These are phyloP conservation scores for Brachionus manjavacas DNA, from an alignment of 1,140 invertebrate genomes.

Conservation along the genomic window DNA sequence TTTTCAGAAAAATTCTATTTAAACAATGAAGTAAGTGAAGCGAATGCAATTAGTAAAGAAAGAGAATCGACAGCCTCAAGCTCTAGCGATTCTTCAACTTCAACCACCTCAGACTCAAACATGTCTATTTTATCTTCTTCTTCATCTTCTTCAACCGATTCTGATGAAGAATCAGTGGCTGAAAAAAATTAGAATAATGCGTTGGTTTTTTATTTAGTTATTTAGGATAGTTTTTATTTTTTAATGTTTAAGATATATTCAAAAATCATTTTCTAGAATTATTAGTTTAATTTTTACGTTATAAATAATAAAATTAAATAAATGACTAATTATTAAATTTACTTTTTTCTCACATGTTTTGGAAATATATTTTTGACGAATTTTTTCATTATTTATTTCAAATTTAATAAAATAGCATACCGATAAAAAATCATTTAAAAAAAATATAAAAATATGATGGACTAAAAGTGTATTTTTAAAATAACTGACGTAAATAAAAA, in stretches of 20 bases:
- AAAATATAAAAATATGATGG: no score
- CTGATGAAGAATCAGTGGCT: not conserved
- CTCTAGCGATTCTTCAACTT: not conserved
- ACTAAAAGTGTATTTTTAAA: no score
- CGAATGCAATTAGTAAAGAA: not conserved
- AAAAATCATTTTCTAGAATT: not conserved
- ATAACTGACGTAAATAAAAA: no score
- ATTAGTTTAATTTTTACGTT: not conserved
- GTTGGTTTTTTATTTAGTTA: not conserved
- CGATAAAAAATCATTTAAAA: no score
- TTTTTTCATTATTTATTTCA: no score
- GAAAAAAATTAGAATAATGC: not conserved
- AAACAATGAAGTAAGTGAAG: not conserved
- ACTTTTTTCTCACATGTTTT: not conserved
- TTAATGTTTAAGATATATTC: not conserved
- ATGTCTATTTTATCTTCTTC: not conserved
- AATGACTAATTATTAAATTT: not conserved
- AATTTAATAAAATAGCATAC: no score
- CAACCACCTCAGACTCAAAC: not conserved
- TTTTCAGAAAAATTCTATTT: not conserved
- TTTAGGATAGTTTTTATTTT: not conserved
- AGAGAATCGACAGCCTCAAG: not conserved
- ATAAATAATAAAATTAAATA: not conserved
- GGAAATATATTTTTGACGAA: no score
- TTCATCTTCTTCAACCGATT: not conserved